phyloP scores from a whole-genome alignment of 1,140 invertebrate species.

The Ditylenchus dipsaci region DNA sequence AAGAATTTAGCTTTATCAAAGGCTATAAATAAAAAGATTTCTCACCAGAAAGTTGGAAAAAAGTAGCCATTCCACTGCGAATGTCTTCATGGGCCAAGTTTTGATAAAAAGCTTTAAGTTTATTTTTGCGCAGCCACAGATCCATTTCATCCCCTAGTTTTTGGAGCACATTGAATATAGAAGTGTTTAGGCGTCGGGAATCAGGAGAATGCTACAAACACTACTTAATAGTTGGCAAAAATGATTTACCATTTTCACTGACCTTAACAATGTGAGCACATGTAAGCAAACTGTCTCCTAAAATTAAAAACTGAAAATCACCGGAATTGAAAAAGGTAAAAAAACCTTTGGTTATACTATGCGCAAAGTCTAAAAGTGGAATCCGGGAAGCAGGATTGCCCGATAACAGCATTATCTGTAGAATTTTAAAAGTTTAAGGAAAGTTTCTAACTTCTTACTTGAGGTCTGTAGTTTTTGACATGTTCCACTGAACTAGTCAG shows the following conservation, averaged over 20 bases:
- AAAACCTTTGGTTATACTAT: constrained; percentile 61
- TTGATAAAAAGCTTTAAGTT: constrained; percentile 79
- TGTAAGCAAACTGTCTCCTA: constrained; percentile 61
- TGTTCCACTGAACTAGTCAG: constrained; percentile 64
- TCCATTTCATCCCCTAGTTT: constrained; percentile 62
- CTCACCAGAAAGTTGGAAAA: constrained; percentile 63
- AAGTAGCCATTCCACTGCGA: constrained; percentile 55
- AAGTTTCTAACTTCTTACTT: no score
- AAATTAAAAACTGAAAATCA: neutral
- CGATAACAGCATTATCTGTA: constrained; percentile 62
- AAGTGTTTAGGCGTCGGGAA: constrained; percentile 35
- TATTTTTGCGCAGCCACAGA: constrained; percentile 70
- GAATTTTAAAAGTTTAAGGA: no score
- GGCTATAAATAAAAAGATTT: no score
- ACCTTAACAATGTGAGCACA: constrained; percentile 61
- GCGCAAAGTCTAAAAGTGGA: constrained; percentile 64
- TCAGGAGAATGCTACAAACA: neutral
- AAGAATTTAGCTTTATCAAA: no score
- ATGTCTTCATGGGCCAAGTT: constrained; percentile 39
- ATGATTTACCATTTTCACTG: neutral
- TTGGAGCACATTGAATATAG: constrained; percentile 33
- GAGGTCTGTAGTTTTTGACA: constrained; percentile 65
- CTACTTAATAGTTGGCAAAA: no score
- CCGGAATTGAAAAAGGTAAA: neutral
- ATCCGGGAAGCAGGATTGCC: constrained; percentile 62